Evolutionary conservation across 1,140 invertebrate species (phyloP).

Genomic region (Habropoda laboriosa): DNA sequence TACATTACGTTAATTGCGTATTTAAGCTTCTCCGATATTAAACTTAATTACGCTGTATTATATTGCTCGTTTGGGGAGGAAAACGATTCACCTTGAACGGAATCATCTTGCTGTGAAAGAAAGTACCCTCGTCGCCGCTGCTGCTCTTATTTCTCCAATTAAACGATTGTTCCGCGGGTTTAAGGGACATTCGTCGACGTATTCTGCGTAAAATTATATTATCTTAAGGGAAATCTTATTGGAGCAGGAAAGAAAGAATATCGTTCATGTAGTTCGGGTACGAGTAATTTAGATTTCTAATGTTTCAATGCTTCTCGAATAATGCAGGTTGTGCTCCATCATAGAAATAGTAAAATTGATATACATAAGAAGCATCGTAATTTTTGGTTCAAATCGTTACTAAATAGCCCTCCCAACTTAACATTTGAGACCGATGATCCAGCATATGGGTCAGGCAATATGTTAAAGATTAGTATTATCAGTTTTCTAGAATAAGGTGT

Average conservation of each 20-base stretch:
- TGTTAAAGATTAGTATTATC: too few species aligned
- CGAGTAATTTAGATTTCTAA: too few species aligned
- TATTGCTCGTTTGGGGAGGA: background rate
- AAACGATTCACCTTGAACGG: background rate
- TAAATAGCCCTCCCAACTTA: too few species aligned
- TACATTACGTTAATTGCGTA: slow-evolving; percentile 29
- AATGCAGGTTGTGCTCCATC: too few species aligned
- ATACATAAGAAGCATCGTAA: too few species aligned
- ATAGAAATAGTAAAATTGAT: too few species aligned
- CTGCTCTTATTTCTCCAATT: background rate
- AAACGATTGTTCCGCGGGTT: background rate
- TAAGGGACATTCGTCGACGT: background rate
- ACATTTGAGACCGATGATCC: too few species aligned
- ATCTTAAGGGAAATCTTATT: background rate
- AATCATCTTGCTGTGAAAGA: background rate
- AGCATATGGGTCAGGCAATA: too few species aligned
- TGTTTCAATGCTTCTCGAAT: too few species aligned
- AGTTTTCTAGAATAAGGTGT: too few species aligned
- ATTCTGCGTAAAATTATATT: background rate
- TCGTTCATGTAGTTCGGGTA: too few species aligned
- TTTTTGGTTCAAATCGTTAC: too few species aligned
- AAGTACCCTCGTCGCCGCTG: background rate
- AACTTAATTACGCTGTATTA: slow-evolving; percentile 20
- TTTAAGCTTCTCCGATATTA: slow-evolving; percentile 23
- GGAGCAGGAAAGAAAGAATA: background rate